Evolutionary conservation across 2,888 invertebrate genomes (phyloP), one percentile per base, ranked within the genome.

Genomic region (Melipona beecheii): DNA sequence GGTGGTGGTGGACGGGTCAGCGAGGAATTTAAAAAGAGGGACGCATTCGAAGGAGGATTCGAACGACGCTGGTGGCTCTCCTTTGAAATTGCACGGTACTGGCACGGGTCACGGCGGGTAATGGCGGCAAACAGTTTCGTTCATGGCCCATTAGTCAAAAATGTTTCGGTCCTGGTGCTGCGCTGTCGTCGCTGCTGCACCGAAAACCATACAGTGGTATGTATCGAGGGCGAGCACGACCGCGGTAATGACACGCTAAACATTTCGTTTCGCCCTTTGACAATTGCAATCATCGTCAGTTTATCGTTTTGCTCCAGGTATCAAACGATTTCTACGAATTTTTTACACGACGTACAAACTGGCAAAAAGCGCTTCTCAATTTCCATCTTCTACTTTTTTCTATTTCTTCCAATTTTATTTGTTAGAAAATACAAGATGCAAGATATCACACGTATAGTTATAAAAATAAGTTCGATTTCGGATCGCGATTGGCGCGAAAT

Each of bases 141-240:
- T 93, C 92, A 92, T 91, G 92, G 92, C 91, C 92, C 92, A 93
- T 93, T 93, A 93, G 92, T 92, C 90, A 91, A 92, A 93, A 93
- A 91, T 91, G 88, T 85, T 78, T 31, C 81, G 76, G 78, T 69
- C 43, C 81, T 68, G 66, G 56, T 72, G 79, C 85, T 65, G 54
- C 58, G 70, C 73, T 78, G 86, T 85, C 75, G 87, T 83, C 74
- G 76, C 72, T 31, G 66, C 72, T 74, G 74, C 78, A 80, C 79
- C 79, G 60, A 50, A 64, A 69, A 73, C 76, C 52, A n/a, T n/a
- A n/a, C n/a, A 24, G 64, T 69, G 56, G 71, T 74, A 70, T 81
- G 71, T 74, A 70, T 81, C 52, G 77, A 78, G 73, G 60, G 78
- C 81, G 83, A 74, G 58, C 82, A 56, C 68, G 74, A 49, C 19